These are phyloP conservation scores for Podarcis raffonei DNA, from an alignment of 2,113 vertebrate genomes.

Conservation along the genomic window DNA sequence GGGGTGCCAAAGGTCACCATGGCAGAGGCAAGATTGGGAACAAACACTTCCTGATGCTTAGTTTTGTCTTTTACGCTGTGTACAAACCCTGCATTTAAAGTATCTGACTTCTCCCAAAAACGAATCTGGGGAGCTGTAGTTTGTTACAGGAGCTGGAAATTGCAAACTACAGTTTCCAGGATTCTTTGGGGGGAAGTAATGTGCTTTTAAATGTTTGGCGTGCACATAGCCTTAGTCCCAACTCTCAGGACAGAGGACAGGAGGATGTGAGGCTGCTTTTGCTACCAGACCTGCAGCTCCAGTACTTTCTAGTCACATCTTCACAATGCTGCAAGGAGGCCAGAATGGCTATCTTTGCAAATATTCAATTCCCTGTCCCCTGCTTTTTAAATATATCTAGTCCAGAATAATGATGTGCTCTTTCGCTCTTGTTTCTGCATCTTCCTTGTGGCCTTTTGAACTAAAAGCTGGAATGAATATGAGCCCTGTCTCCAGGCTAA, in stretches of 20 bases:
- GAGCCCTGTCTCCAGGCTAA: slow-evolving; percentile 93
- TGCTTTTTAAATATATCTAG: no score
- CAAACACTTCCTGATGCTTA: neutral
- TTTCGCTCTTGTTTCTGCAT: neutral
- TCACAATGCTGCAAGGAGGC: neutral
- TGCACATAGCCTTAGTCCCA: no score
- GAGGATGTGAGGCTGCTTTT: neutral
- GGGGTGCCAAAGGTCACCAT: neutral
- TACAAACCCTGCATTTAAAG: no score
- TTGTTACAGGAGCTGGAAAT: no score
- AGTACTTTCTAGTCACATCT: neutral
- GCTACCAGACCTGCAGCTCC: neutral
- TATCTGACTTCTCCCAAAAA: no score
- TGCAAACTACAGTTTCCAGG: no score
- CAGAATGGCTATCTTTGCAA: neutral
- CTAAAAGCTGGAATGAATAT: slow-evolving; percentile 94
- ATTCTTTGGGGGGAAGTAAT: no score
- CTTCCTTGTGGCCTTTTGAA: neutral
- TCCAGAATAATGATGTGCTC: neutral
- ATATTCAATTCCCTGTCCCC: no score
- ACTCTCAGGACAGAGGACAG: no score
- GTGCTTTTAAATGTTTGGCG: no score
- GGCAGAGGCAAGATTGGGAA: neutral
- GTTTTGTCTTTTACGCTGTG: neutral
- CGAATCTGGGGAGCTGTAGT: no score